Evolutionary conservation across 2,888 invertebrate species (phyloP).

Genomic region (Ectemnius cavifrons): DNA sequence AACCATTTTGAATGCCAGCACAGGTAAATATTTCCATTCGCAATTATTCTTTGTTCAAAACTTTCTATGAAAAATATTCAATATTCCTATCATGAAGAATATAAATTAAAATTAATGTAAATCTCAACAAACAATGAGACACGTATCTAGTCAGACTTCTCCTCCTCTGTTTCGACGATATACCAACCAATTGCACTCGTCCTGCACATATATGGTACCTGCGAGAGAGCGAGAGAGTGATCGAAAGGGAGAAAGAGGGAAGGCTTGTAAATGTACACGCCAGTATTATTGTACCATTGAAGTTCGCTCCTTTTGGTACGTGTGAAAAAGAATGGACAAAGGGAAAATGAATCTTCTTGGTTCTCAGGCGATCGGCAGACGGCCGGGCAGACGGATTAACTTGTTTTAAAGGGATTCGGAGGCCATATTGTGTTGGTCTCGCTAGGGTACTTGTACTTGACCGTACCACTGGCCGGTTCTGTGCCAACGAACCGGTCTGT

Average conservation of each 20-base stretch:
- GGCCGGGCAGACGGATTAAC: conserved; percentile 68
- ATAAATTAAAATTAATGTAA: too few relatives aligned
- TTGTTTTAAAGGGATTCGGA: conserved; percentile 71
- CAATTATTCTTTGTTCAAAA: too few relatives aligned
- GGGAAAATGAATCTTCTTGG: conserved; percentile 72
- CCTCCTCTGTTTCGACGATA: too few relatives aligned
- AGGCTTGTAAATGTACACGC: conserved; percentile 54
- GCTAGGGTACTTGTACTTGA: conserved; percentile 17
- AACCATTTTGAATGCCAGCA: not conserved
- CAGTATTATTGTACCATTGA: conserved; percentile 60
- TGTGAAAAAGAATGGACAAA: conserved; percentile 73
- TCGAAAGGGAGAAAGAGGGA: conserved; percentile 44
- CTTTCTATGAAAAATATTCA: too few relatives aligned
- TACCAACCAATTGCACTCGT: too few relatives aligned
- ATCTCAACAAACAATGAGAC: too few relatives aligned
- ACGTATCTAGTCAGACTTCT: too few relatives aligned
- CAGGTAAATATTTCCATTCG: too few relatives aligned
- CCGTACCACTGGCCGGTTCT: conserved; percentile 2
- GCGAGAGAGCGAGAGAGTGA: conserved; percentile 25
- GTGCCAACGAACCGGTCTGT: conserved; percentile 52
- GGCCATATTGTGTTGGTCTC: conserved; percentile 48
- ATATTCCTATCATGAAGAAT: too few relatives aligned
- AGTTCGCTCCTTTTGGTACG: conserved; percentile 63
- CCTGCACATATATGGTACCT: too few relatives aligned
- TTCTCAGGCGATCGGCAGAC: conserved; percentile 71